Percentiles rank a stretch among this genome's conserved stretches.
These are phyloP conservation scores for Irena cyanogastra DNA, from an alignment of 2,113 vertebrate genomes.

Conservation along the genomic window DNA sequence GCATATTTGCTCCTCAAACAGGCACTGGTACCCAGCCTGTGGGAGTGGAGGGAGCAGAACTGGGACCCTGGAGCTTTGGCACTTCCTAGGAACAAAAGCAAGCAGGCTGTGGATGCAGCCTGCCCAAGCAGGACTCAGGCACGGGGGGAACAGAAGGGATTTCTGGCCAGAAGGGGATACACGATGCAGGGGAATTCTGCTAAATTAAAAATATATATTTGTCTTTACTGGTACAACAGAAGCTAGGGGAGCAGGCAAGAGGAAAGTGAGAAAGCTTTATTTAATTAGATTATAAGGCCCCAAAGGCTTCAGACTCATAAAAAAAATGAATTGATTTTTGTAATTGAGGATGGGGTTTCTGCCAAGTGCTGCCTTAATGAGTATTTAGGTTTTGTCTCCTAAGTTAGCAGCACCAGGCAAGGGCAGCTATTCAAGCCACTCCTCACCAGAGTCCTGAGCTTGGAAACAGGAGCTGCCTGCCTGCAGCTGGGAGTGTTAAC, in stretches of 20 bases:
- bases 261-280: conserved; percentile 32
- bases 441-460: neutral
- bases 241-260: conserved; percentile 14
- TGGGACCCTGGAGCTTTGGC: neutral
- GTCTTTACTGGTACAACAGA: conserved; percentile 9
- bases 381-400: conserved; percentile 25
- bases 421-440: neutral
- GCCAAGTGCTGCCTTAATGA: conserved; percentile 43
- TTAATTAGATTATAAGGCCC: conserved; percentile 62
- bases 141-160: neutral
- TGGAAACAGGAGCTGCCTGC: neutral
- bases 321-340: conserved; percentile 34
- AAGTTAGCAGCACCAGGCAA: neutral
- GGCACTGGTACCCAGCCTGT: neutral
- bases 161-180: neutral
- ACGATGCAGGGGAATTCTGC: neutral
- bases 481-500: neutral
- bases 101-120: neutral
- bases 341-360: conserved; percentile 55
- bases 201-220: conserved; percentile 49
- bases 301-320: conserved; percentile 43
- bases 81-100: neutral
- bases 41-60: neutral
- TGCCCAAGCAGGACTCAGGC: neutral
- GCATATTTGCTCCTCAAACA: neutral